Evolutionary conservation across 2,888 invertebrate species (phyloP), one percentile per base, ranked within the genome.

Genomic region (Netelia inedita): DNA sequence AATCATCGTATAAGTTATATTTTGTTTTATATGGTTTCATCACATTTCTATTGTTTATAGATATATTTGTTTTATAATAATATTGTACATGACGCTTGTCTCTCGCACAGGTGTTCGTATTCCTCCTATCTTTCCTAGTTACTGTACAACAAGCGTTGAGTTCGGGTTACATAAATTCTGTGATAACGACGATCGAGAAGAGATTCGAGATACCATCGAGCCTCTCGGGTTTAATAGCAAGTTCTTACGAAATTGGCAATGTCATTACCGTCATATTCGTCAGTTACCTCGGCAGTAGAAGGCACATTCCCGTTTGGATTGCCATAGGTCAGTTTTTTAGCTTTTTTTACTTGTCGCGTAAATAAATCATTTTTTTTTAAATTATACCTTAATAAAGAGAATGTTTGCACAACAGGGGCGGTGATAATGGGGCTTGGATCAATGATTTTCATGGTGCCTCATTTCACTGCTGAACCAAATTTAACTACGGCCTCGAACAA

Each of bases 171-270:
- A 98, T 98, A 89, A 98, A 98, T 94, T 98, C 98, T 94, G 98
- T 99, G 94, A 98, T 99, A 94, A 98, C 98, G 88, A 99, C 98
- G 79, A 98, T 99, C 91, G 98, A 99, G 95, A 98, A 98, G 94
- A 96, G 98, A 87, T 97, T 97, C 92, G 98, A 98, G 94, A 98
- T 98, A 92, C 98, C 98, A 85, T 98, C 98, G 93, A 97, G 98
- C 93, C 96, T 98, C 88, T 98, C 98, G 72, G 98, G 98, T 81
- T 96, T 98, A 90, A 97, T 98, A 88, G 98, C 98, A 81, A 98
- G 98, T 91, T 98, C 98, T 90, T 98, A 98, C 94, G 98, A 98
- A 95, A 98, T 98, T 92, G 98, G 98, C 91, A 98, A 98, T 94
- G 97, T 98, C 89, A 97, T 98, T 92, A 98, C 98, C 53, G 98